Percentiles rank a stretch among this genome's conserved stretches.
Conservation (phyloP, 2,888 invertebrate species). For the Ceramica pisi region DNA sequence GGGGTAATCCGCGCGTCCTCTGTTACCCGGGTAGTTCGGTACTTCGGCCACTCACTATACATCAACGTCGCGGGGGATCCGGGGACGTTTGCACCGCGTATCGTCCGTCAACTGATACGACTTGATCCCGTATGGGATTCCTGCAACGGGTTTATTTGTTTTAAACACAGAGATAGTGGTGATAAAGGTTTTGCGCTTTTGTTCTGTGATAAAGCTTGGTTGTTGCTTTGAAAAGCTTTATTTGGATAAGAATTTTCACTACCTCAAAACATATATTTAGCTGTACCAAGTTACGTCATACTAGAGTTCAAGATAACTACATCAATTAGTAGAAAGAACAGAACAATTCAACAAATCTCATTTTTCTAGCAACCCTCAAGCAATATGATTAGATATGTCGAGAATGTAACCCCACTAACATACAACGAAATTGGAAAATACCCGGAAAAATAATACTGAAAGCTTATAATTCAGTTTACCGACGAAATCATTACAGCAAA, state of each 20-base stretch:
- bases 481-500: conserved; percentile 44
- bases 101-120: conserved; percentile 49
- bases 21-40: conserved; percentile 24
- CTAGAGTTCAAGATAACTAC: neutral
- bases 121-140: conserved; percentile 38
- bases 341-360: neutral
- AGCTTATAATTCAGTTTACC: conserved; percentile 43
- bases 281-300: neutral
- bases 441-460: conserved; percentile 26
- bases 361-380: conserved; percentile 13
- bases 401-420: conserved; percentile 10
- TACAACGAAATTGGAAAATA: conserved; percentile 29
- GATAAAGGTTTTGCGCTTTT: neutral
- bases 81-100: conserved; percentile 51
- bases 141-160: conserved; percentile 33
- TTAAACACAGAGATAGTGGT: conserved; percentile 6
- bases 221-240: neutral
- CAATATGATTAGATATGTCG: conserved; percentile 19
- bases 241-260: neutral
- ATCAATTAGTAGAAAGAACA: neutral
- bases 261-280: no score
- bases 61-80: conserved; percentile 53
- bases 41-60: conserved; percentile 48
- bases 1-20: conserved; percentile 45
- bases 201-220: neutral